Conservation (phyloP, 2,797 vertebrate species). For the Astyanax mexicanus region DNA sequence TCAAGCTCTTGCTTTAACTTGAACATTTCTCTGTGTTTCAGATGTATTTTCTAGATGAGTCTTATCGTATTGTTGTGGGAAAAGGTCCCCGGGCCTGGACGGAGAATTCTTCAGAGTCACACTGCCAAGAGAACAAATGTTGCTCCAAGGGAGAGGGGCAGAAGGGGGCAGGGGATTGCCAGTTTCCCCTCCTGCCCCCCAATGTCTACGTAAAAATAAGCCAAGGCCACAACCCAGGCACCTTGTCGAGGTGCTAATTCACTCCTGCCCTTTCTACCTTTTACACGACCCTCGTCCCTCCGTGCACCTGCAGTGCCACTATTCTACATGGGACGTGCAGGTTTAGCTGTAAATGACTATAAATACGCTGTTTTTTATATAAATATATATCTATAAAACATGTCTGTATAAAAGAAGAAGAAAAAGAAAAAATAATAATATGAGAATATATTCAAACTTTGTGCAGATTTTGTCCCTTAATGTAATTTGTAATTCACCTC, state of each 20-base stretch:
- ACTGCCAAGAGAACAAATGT: slow-evolving; percentile 83
- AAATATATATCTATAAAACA: slow-evolving; percentile 42
- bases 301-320: slow-evolving; percentile 93
- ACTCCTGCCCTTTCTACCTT: slow-evolving; percentile 83
- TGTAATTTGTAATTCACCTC: slow-evolving; percentile 71
- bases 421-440: slow-evolving; percentile 77
- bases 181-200: slow-evolving; percentile 2
- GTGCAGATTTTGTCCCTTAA: slow-evolving; percentile 85
- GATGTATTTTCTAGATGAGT: slow-evolving; percentile 29
- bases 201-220: slow-evolving; percentile 35
- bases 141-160: slow-evolving; percentile 34
- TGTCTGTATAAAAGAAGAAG: slow-evolving; percentile 75
- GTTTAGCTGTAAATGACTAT: slow-evolving; percentile 97
- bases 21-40: background rate
- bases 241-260: slow-evolving; percentile 73
- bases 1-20: background rate
- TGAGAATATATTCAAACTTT: slow-evolving; percentile 85
- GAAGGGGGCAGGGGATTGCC: slow-evolving; percentile 13
- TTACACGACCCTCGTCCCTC: slow-evolving; percentile 91
- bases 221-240: slow-evolving; percentile 62
- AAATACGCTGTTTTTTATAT: slow-evolving; percentile 89
- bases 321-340: slow-evolving; percentile 90
- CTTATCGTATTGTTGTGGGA: slow-evolving; percentile 57
- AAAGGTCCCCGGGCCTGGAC: slow-evolving; percentile 59
- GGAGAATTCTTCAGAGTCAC: slow-evolving; percentile 70